Evolutionary conservation across 2,888 invertebrate genomes (phyloP), one percentile per base, ranked within the genome.

Genomic region (Rhingia rostrata): DNA sequence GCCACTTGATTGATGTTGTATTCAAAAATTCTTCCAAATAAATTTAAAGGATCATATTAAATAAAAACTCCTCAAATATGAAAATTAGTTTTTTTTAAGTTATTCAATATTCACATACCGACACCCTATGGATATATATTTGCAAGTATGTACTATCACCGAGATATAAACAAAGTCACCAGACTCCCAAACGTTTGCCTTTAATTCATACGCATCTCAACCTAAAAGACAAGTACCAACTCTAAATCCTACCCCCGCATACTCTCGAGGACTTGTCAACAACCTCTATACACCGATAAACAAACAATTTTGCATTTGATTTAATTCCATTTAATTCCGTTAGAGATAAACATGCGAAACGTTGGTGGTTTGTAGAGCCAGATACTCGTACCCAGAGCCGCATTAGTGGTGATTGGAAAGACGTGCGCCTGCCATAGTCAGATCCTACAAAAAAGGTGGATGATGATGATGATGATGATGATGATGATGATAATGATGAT

Each of bases 281-380:
- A 64, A 64, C 51, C 39, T 64, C 39, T 64, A 39, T 51, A 39
- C 51, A 39, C 51, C 37, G 64, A 64, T 64, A 64, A 51, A 30
- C 64, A 51, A 64, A 66, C 53, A 66, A 53, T 66, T 66, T 66
- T 53, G 66, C 53, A 66, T 43, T 53, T 66, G 53, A 51, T 51
- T 64, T 64, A 64, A 64, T 64, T 39, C 51, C 64, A 64, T 66
- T 66, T 66, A 53, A 66, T 66, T 66, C 53, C 43, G 5, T 53
- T 12, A 51, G 32, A 41, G 66, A 66, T 53, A 66, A 66, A 66
- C 53, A 66, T 43, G 53, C 53, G 41, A 54, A 53, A 32, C 64
- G 22, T 12, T 6, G 7, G n/a, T 10, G 41, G 41, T 5, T 32
- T 45, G 32, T 33, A 14, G 14, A 33, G 37, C 43, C 45, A 9